Conservation (phyloP, 2,888 invertebrate genomes). For the Myopa tessellatipennis region DNA sequence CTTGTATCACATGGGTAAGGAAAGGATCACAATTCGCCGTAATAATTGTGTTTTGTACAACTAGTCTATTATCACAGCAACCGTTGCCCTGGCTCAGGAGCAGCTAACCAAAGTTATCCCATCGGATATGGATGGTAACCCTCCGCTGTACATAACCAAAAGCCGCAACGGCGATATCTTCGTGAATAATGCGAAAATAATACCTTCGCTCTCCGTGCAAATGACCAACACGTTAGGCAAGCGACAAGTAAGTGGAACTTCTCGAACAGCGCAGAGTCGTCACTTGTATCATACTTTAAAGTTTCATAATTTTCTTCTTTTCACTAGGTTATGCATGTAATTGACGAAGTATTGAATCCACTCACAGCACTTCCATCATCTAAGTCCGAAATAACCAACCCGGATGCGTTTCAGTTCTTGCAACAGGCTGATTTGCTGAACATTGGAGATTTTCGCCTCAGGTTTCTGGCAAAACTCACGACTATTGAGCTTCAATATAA, state of each 20-base stretch:
- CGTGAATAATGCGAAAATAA: constrained; percentile 87
- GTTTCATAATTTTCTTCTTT: not conserved
- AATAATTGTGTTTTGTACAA: not conserved
- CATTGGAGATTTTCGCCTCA: constrained; percentile 77
- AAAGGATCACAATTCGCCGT: not conserved
- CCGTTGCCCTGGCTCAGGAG: constrained; percentile 79
- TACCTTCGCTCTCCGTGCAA: constrained; percentile 76
- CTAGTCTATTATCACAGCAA: constrained; percentile 71
- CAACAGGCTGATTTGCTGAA: constrained; percentile 82
- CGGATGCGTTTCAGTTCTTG: constrained; percentile 83
- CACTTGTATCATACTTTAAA: not conserved
- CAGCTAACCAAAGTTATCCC: constrained; percentile 72
- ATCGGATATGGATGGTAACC: constrained; percentile 86
- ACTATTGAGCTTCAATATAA: constrained; percentile 1
- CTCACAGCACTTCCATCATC: constrained; percentile 75
- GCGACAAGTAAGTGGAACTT: constrained; percentile 71
- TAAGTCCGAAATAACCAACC: constrained; percentile 78
- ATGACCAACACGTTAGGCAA: constrained; percentile 72
- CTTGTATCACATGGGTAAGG: constrained; percentile 88
- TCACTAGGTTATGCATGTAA: constrained; percentile 83
- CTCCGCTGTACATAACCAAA: constrained; percentile 85
- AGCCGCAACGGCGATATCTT: constrained; percentile 78
- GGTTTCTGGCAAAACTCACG: constrained; percentile 69
- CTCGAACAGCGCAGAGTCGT: not conserved
- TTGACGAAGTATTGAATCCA: constrained; percentile 87